Base-by-base conservation (phyloP, 2,888 invertebrate species). In the Nineta flava region DNA sequence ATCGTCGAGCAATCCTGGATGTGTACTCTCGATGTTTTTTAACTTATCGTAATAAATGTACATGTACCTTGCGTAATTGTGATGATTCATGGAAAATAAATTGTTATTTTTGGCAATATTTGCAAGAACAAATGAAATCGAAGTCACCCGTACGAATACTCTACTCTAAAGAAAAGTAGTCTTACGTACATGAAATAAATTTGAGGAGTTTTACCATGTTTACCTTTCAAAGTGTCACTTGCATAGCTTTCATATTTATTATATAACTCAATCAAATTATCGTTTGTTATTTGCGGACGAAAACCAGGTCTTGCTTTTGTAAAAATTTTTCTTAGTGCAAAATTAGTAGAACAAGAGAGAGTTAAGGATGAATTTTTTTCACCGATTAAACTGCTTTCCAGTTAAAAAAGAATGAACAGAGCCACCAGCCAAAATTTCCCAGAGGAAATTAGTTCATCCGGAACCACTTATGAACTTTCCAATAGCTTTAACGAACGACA, bases 161-260 rank as follows among this genome's bases (percentile, higher is more conserved):
- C 4, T 43, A 43, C 12, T 43, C 43, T 17, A 17, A 16, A 6
- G 3, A 3, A 16, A 43, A 16, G 16, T 43, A 43, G 16, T 43
- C 15, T 16, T 17, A 10, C 60, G 65, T 56, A 54, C 51, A 53
- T 55, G 51, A 53, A 51, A 55, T 55, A 58, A 53, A 55, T 57
- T 53, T 55, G 57, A 46, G 55, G 50, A 47, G 54, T 54, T 54
- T 54, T 52, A 9, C 53, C 54, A 50, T 50, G 48, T 48, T 21
- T 44, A 43, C 55, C 56, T 12, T 16, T n/a, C n/a, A n/a, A n/a
- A n/a, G n/a, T 21, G 42, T 53, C 48, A 41, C 51, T 21, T 42
- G 51, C 49, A 32, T 54, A 58, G 26, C 47, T 42, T 41, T 55
- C 49, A 55, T 54, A 58, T 42, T 55, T 46, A 35, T 54, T 50